These are phyloP conservation scores for Clarias gariepinus DNA, from an alignment of 2,113 vertebrate genomes.

Conservation along the genomic window DNA sequence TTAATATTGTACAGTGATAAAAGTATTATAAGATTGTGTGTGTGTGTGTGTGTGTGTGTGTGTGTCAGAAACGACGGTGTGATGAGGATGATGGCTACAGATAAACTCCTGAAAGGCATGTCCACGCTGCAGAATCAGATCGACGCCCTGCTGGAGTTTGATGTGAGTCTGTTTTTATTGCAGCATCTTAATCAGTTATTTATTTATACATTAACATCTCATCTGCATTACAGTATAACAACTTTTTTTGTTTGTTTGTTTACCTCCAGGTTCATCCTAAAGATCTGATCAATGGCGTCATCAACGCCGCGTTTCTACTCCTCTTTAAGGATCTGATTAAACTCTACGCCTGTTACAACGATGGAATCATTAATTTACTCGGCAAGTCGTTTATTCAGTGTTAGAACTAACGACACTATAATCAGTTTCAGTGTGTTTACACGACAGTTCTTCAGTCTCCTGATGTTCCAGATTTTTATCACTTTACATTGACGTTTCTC, in stretches of 20 bases:
- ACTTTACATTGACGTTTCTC: no score
- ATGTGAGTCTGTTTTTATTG: constrained; percentile 76
- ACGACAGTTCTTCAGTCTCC: background rate
- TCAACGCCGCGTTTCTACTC: constrained; percentile 94
- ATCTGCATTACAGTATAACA: background rate
- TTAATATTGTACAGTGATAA: background rate
- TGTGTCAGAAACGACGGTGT: constrained; percentile 87
- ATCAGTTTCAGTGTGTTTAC: background rate
- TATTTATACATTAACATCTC: background rate
- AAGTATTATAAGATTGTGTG: constrained; percentile 6
- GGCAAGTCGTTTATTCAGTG: constrained; percentile 70
- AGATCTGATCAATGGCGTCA: constrained; percentile 91
- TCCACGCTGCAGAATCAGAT: constrained; percentile 94
- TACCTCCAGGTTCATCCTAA: constrained; percentile 85
- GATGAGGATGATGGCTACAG: constrained; percentile 94
- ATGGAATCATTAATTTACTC: constrained; percentile 96
- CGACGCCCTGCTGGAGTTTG: constrained; percentile 94
- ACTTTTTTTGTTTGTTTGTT: background rate
- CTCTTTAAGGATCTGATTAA: constrained; percentile 99
- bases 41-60: constrained; percentile 15
- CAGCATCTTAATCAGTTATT: background rate
- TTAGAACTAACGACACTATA: background rate
- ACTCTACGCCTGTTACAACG: constrained; percentile 97
- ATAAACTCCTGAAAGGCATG: constrained; percentile 97
- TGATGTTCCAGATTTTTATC: background rate